Percentiles rank a stretch among this genome's conserved stretches.
Evolutionary conservation across 2,797 vertebrate genomes (phyloP).

Genomic region (Ctenosaura bakeri): DNA sequence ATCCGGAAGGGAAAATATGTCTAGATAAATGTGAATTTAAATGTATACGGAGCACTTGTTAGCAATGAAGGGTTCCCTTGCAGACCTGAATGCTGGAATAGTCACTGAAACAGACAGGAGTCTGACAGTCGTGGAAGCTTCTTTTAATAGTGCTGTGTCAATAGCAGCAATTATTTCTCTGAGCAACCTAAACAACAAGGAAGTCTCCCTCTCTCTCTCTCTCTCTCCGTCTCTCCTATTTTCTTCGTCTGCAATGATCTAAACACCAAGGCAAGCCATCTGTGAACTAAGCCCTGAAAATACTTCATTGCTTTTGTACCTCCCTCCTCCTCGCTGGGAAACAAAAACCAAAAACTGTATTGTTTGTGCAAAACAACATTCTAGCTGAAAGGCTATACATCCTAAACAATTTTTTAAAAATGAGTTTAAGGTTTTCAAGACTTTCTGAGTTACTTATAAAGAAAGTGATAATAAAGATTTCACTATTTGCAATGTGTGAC

Average conservation of each 20-base stretch:
- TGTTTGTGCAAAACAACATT: slow-evolving; percentile 31
- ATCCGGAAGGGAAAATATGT: slow-evolving; percentile 18
- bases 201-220: neutral
- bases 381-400: neutral
- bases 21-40: slow-evolving; percentile 34
- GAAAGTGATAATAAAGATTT: neutral
- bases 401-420: slow-evolving; percentile 44
- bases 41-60: slow-evolving; percentile 35
- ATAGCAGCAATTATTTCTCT: slow-evolving; percentile 52
- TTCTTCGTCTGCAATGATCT: slow-evolving; percentile 14
- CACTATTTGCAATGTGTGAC: neutral
- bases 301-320: slow-evolving; percentile 37
- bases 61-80: slow-evolving; percentile 40
- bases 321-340: neutral
- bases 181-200: slow-evolving; percentile 46
- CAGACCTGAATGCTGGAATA: slow-evolving; percentile 38
- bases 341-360: slow-evolving; percentile 10
- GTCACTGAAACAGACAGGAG: slow-evolving; percentile 38
- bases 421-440: slow-evolving; percentile 10
- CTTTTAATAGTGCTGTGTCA: slow-evolving; percentile 30
- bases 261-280: slow-evolving; percentile 55
- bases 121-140: neutral
- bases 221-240: neutral
- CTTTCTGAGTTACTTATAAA: slow-evolving; percentile 42
- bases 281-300: slow-evolving; percentile 44